A percentile compares a stretch with the other conserved stretches of the same genome.
Conservation (phyloP, 2,888 invertebrate species). For the Catocala sponsa region DNA sequence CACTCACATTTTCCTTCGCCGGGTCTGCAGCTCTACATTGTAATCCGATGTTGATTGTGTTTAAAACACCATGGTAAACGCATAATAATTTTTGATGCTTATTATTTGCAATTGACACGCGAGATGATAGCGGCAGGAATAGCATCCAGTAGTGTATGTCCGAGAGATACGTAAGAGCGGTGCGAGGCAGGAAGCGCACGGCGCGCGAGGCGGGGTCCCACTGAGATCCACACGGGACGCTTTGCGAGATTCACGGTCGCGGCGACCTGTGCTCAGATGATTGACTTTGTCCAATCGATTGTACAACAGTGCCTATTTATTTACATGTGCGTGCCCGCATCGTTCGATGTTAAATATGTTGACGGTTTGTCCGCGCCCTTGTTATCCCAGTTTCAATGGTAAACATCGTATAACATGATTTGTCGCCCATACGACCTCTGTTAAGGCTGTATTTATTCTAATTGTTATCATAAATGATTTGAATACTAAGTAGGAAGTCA, state of each 20-base stretch:
- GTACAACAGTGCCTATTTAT: conserved; percentile 74
- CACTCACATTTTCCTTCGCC: conserved; percentile 84
- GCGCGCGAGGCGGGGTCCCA: conserved; percentile 74
- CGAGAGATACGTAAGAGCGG: conserved; percentile 25
- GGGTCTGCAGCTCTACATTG: conserved; percentile 82
- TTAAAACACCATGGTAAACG: conserved; percentile 60
- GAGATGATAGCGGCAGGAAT: conserved; percentile 30
- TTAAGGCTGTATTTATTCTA: no score
- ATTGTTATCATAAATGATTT: no score
- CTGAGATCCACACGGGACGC: conserved; percentile 70
- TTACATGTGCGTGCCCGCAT: conserved; percentile 69
- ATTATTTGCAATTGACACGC: conserved; percentile 50
- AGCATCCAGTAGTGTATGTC: conserved; percentile 31
- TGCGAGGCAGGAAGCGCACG: conserved; percentile 74
- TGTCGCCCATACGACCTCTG: no score
- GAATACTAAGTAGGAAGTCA: no score
- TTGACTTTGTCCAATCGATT: conserved; percentile 85
- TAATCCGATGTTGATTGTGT: conserved; percentile 64
- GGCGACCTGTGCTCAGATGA: conserved; percentile 80
- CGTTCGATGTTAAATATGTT: conserved; percentile 65
- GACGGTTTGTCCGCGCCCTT: conserved; percentile 64
- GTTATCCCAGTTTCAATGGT: conserved; percentile 35
- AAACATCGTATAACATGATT: neutral
- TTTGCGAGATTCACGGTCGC: conserved; percentile 82
- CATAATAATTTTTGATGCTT: conserved; percentile 60